Evolutionary conservation across 2,888 invertebrate genomes (phyloP), one percentile per base, ranked within the genome.

Genomic region (Cyclophora albipunctata): DNA sequence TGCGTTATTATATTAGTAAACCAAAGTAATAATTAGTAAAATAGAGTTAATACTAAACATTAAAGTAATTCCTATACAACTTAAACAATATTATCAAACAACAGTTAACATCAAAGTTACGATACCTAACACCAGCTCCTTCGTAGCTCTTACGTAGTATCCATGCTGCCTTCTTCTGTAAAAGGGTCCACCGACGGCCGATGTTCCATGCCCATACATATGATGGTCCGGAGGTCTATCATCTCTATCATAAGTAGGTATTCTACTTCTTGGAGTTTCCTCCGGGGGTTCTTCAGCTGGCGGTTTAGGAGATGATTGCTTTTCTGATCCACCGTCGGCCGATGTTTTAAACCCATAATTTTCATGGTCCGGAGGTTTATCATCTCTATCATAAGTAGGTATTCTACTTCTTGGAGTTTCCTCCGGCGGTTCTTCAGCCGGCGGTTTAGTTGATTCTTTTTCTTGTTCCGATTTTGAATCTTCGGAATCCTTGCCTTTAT

Each of bases 231-330:
- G 44, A 7, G 34, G 2, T 34, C 7, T 7, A 4, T 42, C 50
- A 51, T 58, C 52, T 45, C 59, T 54, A 47, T 54, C 34, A 5
- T n/a, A 46, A n/a, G 55, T 45, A 0, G 46, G 45, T 40, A 56
- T 55, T 50, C 51, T 45, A 3, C 50, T 43, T 35, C 20, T 46
- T 6, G 44, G 40, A 34, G 45, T 51, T 7, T 40, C 51, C 7
- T 47, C 46, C 42, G 42, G 34, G 37, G 37, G 37, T 4, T 37
- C 37, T 5, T 37, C 37, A 37, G 37, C 4, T 37, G 37, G 37
- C 20, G 20, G 20, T 20, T 20, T 20, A 20, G 20, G 20, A 20
- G 20, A 20, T 20, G 20, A 20, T 20, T 20, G 20, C 33, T 56
- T 54, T 33, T 52, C 20, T 20, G 42, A 5, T 7, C 46, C 1